A percentile compares a stretch with the other conserved stretches of the same genome.
These are phyloP conservation scores for Anorthoa munda DNA, from an alignment of 2,888 invertebrate genomes.

Conservation along the genomic window DNA sequence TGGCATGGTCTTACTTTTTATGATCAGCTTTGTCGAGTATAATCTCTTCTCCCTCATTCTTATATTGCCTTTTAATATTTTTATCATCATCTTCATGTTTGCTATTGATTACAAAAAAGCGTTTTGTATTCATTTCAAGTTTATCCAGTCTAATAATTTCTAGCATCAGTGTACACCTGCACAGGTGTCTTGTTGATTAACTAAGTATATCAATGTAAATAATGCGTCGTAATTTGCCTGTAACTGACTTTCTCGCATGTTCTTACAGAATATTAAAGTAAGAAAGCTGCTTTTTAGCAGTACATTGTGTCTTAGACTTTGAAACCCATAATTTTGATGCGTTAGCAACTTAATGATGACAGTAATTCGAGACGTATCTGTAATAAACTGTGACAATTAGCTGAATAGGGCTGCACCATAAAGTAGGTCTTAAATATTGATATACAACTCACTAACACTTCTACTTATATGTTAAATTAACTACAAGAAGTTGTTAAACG, in stretches of 20 bases:
- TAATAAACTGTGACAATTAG: conserved; percentile 59
- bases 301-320: conserved; percentile 6
- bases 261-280: conserved; percentile 34
- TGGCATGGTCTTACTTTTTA: conserved; percentile 41
- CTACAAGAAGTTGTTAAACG: conserved; percentile 60
- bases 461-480: conserved; percentile 57
- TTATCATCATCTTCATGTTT: conserved; percentile 11
- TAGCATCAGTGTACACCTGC: conserved; percentile 51
- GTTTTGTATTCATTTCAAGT: conserved; percentile 21
- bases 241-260: conserved; percentile 43
- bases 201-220: conserved; percentile 53
- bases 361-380: conserved; percentile 36
- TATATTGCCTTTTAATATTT: conserved; percentile 19
- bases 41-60: conserved; percentile 35
- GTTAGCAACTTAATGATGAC: conserved; percentile 33
- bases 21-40: conserved; percentile 26
- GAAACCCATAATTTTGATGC: conserved; percentile 39
- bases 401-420: conserved; percentile 28
- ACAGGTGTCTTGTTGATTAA: conserved; percentile 50
- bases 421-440: conserved; percentile 50
- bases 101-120: conserved; percentile 28
- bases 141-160: conserved; percentile 49
- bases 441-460: conserved; percentile 44
- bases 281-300: conserved; percentile 23
- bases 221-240: conserved; percentile 62